Percentiles rank a stretch among this genome's conserved stretches.
Conservation (phyloP, 37 sponge, comb jelly and placozoan species). For the Cladorhizidae sp. region DNA sequence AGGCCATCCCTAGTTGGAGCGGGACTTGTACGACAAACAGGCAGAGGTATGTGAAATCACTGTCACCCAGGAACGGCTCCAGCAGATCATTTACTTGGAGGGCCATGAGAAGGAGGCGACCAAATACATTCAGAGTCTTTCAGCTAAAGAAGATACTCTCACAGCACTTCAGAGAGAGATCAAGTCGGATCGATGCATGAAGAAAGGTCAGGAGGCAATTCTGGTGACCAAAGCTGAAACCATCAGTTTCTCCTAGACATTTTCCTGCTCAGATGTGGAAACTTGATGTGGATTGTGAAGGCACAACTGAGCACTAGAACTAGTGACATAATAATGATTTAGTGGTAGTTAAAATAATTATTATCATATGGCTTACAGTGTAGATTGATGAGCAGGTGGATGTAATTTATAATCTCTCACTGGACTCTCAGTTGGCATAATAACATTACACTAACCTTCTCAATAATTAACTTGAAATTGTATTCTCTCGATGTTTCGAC, state of each 20-base stretch:
- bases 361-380: no score
- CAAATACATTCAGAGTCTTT: slow-evolving; percentile 77
- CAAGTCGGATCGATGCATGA: slow-evolving; percentile 52
- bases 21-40: slow-evolving; percentile 70
- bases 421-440: no score
- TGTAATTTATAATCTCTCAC: no score
- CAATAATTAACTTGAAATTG: no score
- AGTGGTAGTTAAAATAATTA: no score
- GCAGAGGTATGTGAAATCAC: slow-evolving; percentile 75
- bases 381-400: no score
- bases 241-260: background rate
- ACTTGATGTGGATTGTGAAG: no score
- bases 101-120: slow-evolving; percentile 70
- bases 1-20: slow-evolving; percentile 14
- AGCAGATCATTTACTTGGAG: slow-evolving; percentile 80
- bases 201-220: slow-evolving; percentile 2
- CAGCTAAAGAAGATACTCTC: slow-evolving; percentile 79
- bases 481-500: no score
- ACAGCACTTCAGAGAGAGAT: slow-evolving; percentile 46
- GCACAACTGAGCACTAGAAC: no score
- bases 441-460: no score
- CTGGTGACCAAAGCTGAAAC: background rate
- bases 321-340: no score
- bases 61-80: slow-evolving; percentile 57
- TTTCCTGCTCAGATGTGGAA: no score